Evolutionary conservation across 37 sponge, comb jelly and placozoan species (phyloP), one percentile per base, ranked within the genome.

Genomic region (Beroe forskalii): DNA sequence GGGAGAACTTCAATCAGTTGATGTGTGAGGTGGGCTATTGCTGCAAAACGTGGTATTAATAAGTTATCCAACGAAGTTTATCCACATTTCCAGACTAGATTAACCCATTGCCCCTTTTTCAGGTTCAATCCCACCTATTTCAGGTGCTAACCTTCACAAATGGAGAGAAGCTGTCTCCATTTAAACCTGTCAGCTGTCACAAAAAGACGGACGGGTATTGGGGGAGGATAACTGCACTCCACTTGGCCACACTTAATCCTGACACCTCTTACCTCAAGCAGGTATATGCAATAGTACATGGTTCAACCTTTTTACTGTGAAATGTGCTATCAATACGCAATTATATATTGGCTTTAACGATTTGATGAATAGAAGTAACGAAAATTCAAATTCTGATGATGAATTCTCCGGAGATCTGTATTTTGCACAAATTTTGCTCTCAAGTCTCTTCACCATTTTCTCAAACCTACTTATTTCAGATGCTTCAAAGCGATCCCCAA

Each of bases 121-220:
- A n/a, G n/a, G n/a, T n/a, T n/a, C n/a, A n/a, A n/a, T n/a, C n/a
- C n/a, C n/a, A 30, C 25, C 25, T 22, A 38, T 37, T 33, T 35
- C 55, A 80, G 86, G 86, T 80, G 1, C 86, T 80, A 38, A n/a
- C 86, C 19, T 80, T 80, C 55, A 41, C 28, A 1, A 80, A 43
- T 14, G 37, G 40, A 20, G 86, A 80, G 55, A 80, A 80, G 55
- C 42, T 80, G 28, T 27, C 86, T 4, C 86, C 86, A 0, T 80
- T 80, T 24, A 80, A 44, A 80, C 19, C 55, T 4, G 86, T 80
- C 30, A 80, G 35, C 25, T 44, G 86, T 20, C 44, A 80, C 24
- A 80, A 80, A 25, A 41, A 24, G 24, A 80, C 86, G 1, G 40
- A 44, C 55, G 1, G 42, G 28, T 44, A 44, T 30, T 80, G 23